phyloP scores from a whole-genome alignment of 1,140 invertebrate species.

The Drosophila ficusphila region DNA sequence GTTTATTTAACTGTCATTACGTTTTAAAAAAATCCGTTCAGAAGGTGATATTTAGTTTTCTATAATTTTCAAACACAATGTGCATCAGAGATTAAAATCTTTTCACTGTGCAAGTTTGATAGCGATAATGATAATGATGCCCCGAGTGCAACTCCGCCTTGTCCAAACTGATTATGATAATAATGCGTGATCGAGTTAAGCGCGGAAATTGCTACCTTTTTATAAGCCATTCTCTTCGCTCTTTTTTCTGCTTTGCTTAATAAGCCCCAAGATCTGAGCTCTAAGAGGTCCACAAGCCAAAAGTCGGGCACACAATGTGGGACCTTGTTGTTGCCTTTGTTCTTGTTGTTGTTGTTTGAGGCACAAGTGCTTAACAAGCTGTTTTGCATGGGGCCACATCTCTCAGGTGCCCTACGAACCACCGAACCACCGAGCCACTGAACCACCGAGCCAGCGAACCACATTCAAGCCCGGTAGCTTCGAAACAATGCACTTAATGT shows the following conservation, averaged over 20 bases:
- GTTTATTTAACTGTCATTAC: too few species aligned
- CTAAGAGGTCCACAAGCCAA: constrained; percentile 40
- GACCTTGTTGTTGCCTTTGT: constrained; percentile 7
- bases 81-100: too few species aligned
- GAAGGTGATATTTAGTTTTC: too few species aligned
- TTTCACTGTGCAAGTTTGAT: constrained; percentile 46
- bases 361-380: constrained; percentile 81
- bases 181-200: constrained; percentile 67
- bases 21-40: too few species aligned
- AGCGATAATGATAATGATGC: constrained; percentile 64
- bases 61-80: too few species aligned
- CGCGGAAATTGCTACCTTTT: constrained; percentile 66
- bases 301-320: constrained; percentile 73
- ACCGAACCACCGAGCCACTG: neutral
- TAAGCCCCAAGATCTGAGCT: constrained; percentile 38
- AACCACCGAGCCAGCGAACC: constrained; percentile 10
- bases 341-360: constrained; percentile 40
- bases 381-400: constrained; percentile 71
- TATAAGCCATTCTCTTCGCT: constrained; percentile 27
- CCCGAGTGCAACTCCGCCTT: constrained; percentile 13
- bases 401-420: constrained; percentile 31
- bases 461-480: constrained; percentile 46
- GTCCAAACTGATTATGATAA: constrained; percentile 63
- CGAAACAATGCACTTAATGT: constrained; percentile 78
- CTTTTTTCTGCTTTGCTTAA: constrained; percentile 58